A percentile compares a stretch with the other conserved stretches of the same genome.
Evolutionary conservation across 2,797 vertebrate genomes (phyloP).

Genomic region (Fistularia tabacaria): DNA sequence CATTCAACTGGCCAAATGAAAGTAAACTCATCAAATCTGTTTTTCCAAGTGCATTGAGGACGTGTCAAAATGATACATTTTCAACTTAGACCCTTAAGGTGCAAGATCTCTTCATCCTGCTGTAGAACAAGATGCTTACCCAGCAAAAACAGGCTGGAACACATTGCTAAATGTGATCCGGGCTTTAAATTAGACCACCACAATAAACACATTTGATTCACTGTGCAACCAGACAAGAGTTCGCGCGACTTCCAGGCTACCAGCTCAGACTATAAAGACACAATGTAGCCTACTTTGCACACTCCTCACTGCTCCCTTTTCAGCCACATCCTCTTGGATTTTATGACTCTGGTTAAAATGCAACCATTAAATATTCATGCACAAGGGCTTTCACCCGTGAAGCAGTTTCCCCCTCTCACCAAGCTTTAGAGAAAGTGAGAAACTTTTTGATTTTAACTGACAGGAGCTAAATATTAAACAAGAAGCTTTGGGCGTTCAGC

Average conservation of each 20-base stretch:
- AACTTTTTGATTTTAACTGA: constrained; percentile 70
- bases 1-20: constrained; percentile 51
- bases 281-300: constrained; percentile 62
- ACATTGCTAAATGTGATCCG: constrained; percentile 36
- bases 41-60: constrained; percentile 57
- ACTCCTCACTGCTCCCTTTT: constrained; percentile 60
- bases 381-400: constrained; percentile 71
- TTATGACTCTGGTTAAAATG: constrained; percentile 75
- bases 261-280: constrained; percentile 60
- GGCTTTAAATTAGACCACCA: constrained; percentile 61
- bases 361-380: constrained; percentile 77
- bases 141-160: constrained; percentile 59
- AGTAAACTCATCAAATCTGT: constrained; percentile 59
- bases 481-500: constrained; percentile 53
- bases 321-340: constrained; percentile 67
- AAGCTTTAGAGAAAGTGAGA: constrained; percentile 61
- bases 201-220: constrained; percentile 65
- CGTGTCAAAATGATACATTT: constrained; percentile 66
- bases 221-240: constrained; percentile 35
- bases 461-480: constrained; percentile 68
- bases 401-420: constrained; percentile 44
- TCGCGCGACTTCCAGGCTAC: constrained; percentile 53
- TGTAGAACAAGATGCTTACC: constrained; percentile 61
- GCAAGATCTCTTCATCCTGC: constrained; percentile 44
- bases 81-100: constrained; percentile 50